Evolutionary conservation across 1,140 invertebrate species (phyloP), one percentile per base, ranked within the genome.

Genomic region (Leptopilina boulardi): DNA sequence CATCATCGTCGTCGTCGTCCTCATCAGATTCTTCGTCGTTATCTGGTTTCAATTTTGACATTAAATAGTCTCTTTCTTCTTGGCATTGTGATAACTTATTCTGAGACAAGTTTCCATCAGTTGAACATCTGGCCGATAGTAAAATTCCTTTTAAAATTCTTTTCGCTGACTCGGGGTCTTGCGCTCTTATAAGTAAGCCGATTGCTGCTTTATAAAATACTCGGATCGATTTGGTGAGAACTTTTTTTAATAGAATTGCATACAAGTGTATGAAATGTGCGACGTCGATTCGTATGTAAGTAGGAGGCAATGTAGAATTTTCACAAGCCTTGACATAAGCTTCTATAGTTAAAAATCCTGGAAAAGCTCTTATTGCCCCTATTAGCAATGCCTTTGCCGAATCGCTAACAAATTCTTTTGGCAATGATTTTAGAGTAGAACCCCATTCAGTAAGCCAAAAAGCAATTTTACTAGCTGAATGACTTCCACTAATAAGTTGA

Each of bases 401-500:
- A 74, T 77, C 76, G 26, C 71, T 70, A 1, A 77, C 76, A 51
- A 74, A 30, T 74, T 77, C 76, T 13, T 44, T 41, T 41, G 76
- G 76, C 0, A 42, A 23, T 30, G 51, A 19, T 2, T 38, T 59
- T 8, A 71, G 56, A 15, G n/a, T 44, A 23, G 42, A 21, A 10
- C 47, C 23, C 30, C 70, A 78, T 54, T 77, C 72, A 15, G 23
- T 13, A 26, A 74, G 11, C 72, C 72, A 77, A 56, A 56, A 51
- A 2, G 19, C n/a, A 18, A 77, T 73, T 13, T 18, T 21, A 59
- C 38, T 66, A 6, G 71, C 26, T 13, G 5, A 42, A n/a, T 77
- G 76, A 4, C 41, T 54, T 51, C 38, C 71, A n/a, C 34, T 51
- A 8, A 77, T 21, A 38, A 77, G 66, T 54, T 77, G 71, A 8